phyloP scores from a whole-genome alignment of 2,888 invertebrate species.

The Creontiades dilutus region DNA sequence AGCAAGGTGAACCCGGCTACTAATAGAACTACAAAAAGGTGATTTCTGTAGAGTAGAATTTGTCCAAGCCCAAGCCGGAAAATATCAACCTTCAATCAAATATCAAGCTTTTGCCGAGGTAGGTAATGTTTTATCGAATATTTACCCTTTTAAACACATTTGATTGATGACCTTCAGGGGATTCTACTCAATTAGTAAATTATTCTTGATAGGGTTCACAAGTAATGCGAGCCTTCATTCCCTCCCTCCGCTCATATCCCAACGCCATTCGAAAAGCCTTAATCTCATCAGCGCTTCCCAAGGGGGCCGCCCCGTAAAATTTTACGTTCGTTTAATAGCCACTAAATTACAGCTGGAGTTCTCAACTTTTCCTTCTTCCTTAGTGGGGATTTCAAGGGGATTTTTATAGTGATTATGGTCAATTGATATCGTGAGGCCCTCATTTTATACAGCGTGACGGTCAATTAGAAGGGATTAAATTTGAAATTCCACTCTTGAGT shows the following conservation, averaged over 20 bases:
- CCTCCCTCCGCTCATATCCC: background rate
- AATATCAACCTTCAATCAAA: too few relatives aligned
- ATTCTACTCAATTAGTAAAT: background rate
- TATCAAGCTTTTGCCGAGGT: too few relatives aligned
- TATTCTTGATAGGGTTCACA: background rate
- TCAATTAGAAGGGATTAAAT: too few relatives aligned
- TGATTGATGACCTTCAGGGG: background rate
- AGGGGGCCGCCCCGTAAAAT: background rate
- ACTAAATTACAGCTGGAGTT: background rate
- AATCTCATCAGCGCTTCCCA: conserved; percentile 29
- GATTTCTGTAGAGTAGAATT: too few relatives aligned
- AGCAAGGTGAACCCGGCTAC: too few relatives aligned
- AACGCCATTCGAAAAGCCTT: background rate
- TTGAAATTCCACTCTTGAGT: too few relatives aligned
- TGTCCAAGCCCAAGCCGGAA: too few relatives aligned
- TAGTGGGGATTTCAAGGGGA: background rate
- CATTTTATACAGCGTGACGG: too few relatives aligned
- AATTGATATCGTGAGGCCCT: too few relatives aligned
- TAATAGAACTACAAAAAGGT: too few relatives aligned
- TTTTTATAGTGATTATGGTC: background rate
- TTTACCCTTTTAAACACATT: too few relatives aligned
- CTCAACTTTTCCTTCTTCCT: background rate
- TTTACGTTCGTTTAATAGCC: conserved; percentile 32
- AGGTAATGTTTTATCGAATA: too few relatives aligned
- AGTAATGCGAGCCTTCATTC: background rate